Conservation (phyloP, 1,140 invertebrate genomes). For the Lerema accius region DNA sequence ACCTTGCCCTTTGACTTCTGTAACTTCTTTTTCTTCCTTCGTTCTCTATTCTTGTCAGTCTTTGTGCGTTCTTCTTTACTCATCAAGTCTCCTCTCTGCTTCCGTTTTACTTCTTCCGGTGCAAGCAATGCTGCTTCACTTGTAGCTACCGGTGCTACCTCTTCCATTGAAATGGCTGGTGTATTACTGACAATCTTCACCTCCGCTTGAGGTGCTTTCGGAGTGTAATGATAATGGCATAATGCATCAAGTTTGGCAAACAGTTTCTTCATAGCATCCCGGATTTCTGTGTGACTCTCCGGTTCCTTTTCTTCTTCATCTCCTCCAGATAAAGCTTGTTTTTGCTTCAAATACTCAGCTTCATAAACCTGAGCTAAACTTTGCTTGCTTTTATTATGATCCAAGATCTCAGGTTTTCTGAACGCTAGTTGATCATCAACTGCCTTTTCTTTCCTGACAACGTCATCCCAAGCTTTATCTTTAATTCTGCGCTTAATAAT, state of each 20-base stretch:
- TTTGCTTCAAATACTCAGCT: slow-evolving; percentile 93
- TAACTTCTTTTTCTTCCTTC: slow-evolving; percentile 93
- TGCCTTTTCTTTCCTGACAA: slow-evolving; percentile 94
- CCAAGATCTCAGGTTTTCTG: slow-evolving; percentile 94
- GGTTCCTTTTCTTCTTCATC: slow-evolving; percentile 88
- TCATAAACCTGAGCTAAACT: slow-evolving; percentile 98
- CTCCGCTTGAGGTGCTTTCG: slow-evolving; percentile 92
- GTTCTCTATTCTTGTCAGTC: slow-evolving; percentile 95
- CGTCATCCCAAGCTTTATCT: slow-evolving; percentile 98
- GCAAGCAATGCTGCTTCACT: slow-evolving; percentile 94
- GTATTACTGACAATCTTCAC: slow-evolving; percentile 95
- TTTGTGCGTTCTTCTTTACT: slow-evolving; percentile 91
- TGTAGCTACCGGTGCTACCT: slow-evolving; percentile 94
- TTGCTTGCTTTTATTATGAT: slow-evolving; percentile 97
- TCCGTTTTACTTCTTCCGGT: slow-evolving; percentile 96
- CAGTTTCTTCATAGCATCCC: slow-evolving; percentile 88
- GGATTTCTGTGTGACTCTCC: slow-evolving; percentile 90
- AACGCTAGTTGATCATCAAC: slow-evolving; percentile 92
- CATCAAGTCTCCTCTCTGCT: slow-evolving; percentile 90
- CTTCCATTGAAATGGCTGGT: slow-evolving; percentile 96
- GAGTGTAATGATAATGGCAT: slow-evolving; percentile 97
- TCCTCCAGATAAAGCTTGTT: slow-evolving; percentile 86
- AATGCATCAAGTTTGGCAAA: slow-evolving; percentile 96
- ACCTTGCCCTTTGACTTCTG: slow-evolving; percentile 86
- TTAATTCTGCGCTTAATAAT: slow-evolving; percentile 96